Conservation (phyloP, 2,797 vertebrate genomes). For the Antennarius maculatus region DNA sequence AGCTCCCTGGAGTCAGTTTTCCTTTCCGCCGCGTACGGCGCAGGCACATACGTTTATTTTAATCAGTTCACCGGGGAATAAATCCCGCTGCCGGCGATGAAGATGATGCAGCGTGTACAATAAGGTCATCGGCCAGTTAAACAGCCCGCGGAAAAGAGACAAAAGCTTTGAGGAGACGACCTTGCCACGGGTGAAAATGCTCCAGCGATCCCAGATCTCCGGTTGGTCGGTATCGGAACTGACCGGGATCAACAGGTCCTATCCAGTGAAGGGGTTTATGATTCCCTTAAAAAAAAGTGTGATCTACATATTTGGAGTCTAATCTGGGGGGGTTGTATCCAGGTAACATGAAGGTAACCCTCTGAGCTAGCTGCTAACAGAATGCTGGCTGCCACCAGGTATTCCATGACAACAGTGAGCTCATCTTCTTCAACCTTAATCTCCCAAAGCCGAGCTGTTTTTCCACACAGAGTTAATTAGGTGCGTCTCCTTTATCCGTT, state of each 20-base stretch:
- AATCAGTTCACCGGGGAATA: conserved; percentile 60
- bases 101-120: conserved; percentile 37
- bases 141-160: conserved; percentile 50
- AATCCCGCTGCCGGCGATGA: conserved; percentile 42
- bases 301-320: too few species aligned
- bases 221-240: not conserved
- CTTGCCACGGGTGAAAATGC: conserved; percentile 37
- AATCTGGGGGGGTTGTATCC: too few species aligned
- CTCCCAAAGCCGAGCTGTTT: too few species aligned
- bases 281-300: too few species aligned
- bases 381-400: not conserved
- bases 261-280: too few species aligned
- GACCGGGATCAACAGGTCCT: not conserved
- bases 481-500: too few species aligned
- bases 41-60: conserved; percentile 64
- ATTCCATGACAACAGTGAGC: not conserved
- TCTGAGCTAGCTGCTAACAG: not conserved
- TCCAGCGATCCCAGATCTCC: conserved; percentile 1
- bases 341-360: not conserved
- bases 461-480: too few species aligned
- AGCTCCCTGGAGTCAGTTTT: conserved; percentile 65
- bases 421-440: not conserved
- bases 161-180: conserved; percentile 17
- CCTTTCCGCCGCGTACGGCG: conserved; percentile 52
- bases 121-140: conserved; percentile 61